These are phyloP conservation scores for Apamea monoglypha DNA, from an alignment of 2,888 invertebrate species.

Conservation along the genomic window DNA sequence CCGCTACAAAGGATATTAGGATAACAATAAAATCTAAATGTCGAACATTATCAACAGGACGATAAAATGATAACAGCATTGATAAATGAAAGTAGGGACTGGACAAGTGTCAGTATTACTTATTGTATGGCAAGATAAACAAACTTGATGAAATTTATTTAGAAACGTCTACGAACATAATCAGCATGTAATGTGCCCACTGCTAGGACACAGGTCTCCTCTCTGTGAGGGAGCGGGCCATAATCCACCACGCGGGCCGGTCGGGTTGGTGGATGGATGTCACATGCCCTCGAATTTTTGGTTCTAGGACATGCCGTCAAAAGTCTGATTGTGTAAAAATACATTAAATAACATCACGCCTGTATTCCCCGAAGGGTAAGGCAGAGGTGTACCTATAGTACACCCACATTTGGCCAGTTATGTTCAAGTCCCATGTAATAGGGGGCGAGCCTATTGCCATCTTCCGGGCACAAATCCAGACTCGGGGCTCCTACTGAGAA, in stretches of 20 bases:
- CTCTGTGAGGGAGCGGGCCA: neutral
- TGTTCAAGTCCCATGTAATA: neutral
- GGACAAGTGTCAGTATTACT: slow-evolving; percentile 11
- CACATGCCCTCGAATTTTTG: neutral
- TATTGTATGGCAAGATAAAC: slow-evolving; percentile 24
- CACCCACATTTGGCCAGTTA: neutral
- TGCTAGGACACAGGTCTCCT: neutral
- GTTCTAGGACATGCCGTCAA: neutral
- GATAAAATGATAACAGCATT: slow-evolving; percentile 49
- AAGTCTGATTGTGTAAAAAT: too few species aligned
- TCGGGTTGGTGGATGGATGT: neutral
- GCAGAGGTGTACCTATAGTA: too few species aligned
- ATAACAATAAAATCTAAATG: slow-evolving; percentile 53
- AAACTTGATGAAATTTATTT: neutral
- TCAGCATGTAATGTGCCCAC: neutral
- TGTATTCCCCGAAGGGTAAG: too few species aligned
- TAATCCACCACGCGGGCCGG: neutral
- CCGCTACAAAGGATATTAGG: slow-evolving; percentile 13
- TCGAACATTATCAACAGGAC: slow-evolving; percentile 46
- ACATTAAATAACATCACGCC: too few species aligned
- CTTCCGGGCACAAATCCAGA: too few species aligned
- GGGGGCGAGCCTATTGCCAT: too few species aligned
- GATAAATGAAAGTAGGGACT: slow-evolving; percentile 55
- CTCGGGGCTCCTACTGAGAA: too few species aligned
- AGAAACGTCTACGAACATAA: neutral